These are phyloP conservation scores for Xiphophorus hellerii DNA, from an alignment of 2,113 vertebrate species.

Conservation along the genomic window DNA sequence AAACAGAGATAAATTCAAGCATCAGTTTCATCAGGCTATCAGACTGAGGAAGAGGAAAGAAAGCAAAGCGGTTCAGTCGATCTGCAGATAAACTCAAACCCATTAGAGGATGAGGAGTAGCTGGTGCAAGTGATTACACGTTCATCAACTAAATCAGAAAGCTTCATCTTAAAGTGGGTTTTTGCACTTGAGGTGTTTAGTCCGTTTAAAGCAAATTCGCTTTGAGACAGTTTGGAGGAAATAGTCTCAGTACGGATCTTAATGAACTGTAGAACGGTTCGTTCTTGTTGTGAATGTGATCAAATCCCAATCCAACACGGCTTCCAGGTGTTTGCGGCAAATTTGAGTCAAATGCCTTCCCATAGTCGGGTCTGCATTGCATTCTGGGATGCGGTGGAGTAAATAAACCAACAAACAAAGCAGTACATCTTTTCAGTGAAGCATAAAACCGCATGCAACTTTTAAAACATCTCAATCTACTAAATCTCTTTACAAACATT, in stretches of 20 bases:
- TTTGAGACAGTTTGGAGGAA: no score
- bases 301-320: no score
- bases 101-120: background rate
- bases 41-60: background rate
- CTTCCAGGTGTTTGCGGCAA: no score
- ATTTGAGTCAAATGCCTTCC: no score
- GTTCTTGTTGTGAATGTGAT: no score
- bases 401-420: background rate
- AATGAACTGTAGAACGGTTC: no score
- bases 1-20: background rate
- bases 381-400: no score
- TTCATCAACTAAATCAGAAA: background rate
- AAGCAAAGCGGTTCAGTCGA: background rate
- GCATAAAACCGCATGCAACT: background rate
- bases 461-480: background rate
- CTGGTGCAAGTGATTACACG: background rate
- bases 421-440: background rate
- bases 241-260: no score
- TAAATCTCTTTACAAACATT: no score
- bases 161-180: background rate
- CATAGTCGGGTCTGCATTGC: no score
- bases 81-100: background rate
- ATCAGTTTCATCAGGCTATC: background rate
- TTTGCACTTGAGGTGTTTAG: background rate
- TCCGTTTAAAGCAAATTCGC: no score